phyloP scores from a whole-genome alignment of 2,888 invertebrate species.

The Protophormia terraenovae region DNA sequence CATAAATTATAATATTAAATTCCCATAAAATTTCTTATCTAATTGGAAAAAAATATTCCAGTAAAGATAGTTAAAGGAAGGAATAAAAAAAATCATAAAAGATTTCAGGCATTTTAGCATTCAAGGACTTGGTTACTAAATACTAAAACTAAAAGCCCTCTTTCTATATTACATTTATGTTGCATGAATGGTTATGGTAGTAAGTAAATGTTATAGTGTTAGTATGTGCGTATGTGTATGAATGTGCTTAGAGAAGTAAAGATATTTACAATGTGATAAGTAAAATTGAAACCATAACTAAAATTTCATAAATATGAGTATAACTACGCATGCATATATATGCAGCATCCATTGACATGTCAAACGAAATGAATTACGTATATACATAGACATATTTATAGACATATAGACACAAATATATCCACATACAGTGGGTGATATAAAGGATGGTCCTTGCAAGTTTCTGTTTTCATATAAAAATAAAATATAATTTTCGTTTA shows the following conservation, averaged over 20 bases:
- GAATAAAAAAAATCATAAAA: slow-evolving; percentile 16
- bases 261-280: slow-evolving; percentile 57
- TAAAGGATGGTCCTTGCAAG: no score
- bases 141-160: slow-evolving; percentile 6
- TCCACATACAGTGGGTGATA: not conserved
- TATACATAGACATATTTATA: not conserved
- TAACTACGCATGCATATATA: slow-evolving; percentile 41
- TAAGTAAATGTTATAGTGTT: not conserved
- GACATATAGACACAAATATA: not conserved
- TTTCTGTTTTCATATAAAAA: no score
- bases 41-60: not conserved
- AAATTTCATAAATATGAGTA: slow-evolving; percentile 58
- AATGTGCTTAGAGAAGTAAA: slow-evolving; percentile 13
- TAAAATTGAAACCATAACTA: slow-evolving; percentile 59
- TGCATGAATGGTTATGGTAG: not conserved
- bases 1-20: slow-evolving; percentile 55
- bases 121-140: slow-evolving; percentile 35
- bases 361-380: slow-evolving; percentile 39
- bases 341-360: slow-evolving; percentile 34
- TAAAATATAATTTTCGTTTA: no score
- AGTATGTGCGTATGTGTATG: not conserved
- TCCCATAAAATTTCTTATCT: slow-evolving; percentile 23
- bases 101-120: slow-evolving; percentile 33
- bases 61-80: not conserved
- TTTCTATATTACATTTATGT: not conserved